Evolutionary conservation across 1,140 invertebrate genomes (phyloP).

Genomic region (Eriosoma lanigerum): DNA sequence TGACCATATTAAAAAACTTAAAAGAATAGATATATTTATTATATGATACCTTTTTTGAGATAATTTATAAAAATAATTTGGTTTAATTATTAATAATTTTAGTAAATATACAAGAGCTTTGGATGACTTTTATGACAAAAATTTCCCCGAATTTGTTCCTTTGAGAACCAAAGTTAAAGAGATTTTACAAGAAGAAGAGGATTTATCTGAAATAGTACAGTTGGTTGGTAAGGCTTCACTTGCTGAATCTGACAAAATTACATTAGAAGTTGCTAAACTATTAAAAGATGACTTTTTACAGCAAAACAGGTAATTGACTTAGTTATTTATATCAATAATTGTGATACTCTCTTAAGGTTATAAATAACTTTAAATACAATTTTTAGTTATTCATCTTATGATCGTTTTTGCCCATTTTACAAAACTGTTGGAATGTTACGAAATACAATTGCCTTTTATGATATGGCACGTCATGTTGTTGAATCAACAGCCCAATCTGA

Average conservation of each 20-base stretch:
- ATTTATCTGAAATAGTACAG: slow-evolving; percentile 99
- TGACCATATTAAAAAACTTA: background rate
- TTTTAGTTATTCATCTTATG: slow-evolving; percentile 90
- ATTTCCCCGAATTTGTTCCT: slow-evolving; percentile 98
- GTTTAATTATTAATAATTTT: slow-evolving; percentile 58
- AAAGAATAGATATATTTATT: background rate
- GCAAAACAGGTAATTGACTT: slow-evolving; percentile 78
- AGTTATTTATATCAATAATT: background rate
- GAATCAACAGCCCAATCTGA: slow-evolving; percentile 98
- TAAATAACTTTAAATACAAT: slow-evolving; percentile 50
- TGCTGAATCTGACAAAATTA: slow-evolving; percentile 99
- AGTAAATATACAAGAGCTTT: slow-evolving; percentile 97
- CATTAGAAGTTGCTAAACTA: slow-evolving; percentile 96
- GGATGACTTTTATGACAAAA: slow-evolving; percentile 99
- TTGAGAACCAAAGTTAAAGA: slow-evolving; percentile 91
- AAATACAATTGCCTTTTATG: slow-evolving; percentile 99
- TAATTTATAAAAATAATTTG: slow-evolving; percentile 34
- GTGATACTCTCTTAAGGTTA: background rate
- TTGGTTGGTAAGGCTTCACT: slow-evolving; percentile 98
- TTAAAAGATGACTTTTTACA: slow-evolving; percentile 99
- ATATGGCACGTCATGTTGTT: slow-evolving; percentile 95
- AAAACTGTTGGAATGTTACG: slow-evolving; percentile 98
- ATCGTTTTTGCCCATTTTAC: slow-evolving; percentile 99
- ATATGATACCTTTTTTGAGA: too few relatives aligned
- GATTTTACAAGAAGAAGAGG: slow-evolving; percentile 98